These are phyloP conservation scores for Prosapia bicincta DNA, from an alignment of 2,888 invertebrate genomes.

Conservation along the genomic window DNA sequence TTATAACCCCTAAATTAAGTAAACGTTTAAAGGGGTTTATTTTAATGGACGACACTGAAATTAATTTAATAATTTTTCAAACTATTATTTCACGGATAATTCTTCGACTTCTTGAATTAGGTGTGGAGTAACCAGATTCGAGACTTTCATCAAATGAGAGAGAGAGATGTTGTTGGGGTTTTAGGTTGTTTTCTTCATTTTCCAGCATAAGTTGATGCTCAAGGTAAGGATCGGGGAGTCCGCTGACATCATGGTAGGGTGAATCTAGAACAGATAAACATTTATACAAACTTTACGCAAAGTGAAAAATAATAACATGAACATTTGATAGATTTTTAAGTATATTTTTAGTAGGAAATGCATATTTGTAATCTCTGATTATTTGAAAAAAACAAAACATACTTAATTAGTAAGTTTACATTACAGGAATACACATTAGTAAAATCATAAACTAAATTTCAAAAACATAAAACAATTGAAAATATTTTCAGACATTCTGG, in stretches of 20 bases:
- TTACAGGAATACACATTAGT: too few relatives aligned
- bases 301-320: too few relatives aligned
- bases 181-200: constrained; percentile 60
- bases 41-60: background rate
- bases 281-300: too few relatives aligned
- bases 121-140: constrained; percentile 91
- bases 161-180: constrained; percentile 82
- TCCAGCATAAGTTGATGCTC: constrained; percentile 61
- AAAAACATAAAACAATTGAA: too few relatives aligned
- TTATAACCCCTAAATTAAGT: background rate
- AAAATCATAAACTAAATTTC: too few relatives aligned
- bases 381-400: too few relatives aligned
- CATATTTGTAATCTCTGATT: too few relatives aligned
- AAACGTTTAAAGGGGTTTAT: background rate
- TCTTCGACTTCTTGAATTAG: constrained; percentile 86
- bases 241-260: constrained; percentile 91
- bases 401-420: too few relatives aligned
- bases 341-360: too few relatives aligned
- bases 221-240: constrained; percentile 84
- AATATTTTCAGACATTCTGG: too few relatives aligned
- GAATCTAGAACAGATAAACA: constrained; percentile 84
- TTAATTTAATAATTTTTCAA: constrained; percentile 47
- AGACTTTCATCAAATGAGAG: constrained; percentile 90
- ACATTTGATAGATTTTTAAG: too few relatives aligned
- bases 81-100: constrained; percentile 95